phyloP scores from a whole-genome alignment of 2,888 invertebrate genomes.

The Lasioglossum villosulum region DNA sequence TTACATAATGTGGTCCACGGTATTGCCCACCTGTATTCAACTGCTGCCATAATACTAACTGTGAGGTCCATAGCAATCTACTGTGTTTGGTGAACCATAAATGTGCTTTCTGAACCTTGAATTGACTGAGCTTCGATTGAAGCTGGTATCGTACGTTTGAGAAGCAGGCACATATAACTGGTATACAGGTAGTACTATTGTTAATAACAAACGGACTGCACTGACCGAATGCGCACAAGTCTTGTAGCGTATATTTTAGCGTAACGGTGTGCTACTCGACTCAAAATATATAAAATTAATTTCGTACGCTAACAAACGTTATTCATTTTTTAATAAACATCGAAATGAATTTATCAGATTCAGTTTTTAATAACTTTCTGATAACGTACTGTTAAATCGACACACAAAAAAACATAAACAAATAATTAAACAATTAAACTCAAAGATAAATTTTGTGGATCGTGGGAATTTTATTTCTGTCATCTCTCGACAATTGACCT shows the following conservation, averaged over 20 bases:
- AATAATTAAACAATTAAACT: too few relatives aligned
- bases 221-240: not conserved
- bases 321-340: not conserved
- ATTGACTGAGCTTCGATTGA: constrained; percentile 50
- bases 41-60: constrained; percentile 11
- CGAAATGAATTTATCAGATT: too few relatives aligned
- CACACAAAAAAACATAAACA: not conserved
- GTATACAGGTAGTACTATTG: not conserved
- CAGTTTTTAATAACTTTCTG: too few relatives aligned
- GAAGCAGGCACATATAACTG: constrained; percentile 8
- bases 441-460: too few relatives aligned
- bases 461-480: too few relatives aligned
- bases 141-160: constrained; percentile 44
- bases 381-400: not conserved
- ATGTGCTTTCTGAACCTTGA: constrained; percentile 46
- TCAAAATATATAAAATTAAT: not conserved
- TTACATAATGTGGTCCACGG: not conserved
- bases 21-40: not conserved
- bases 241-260: not conserved
- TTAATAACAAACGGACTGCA: not conserved
- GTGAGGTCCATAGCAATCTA: constrained; percentile 13
- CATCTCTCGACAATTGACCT: too few relatives aligned
- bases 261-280: not conserved
- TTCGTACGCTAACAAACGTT: not conserved
- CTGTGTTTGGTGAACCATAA: constrained; percentile 24